Conservation (phyloP, 2,888 invertebrate genomes). For the Melieria omissa region DNA sequence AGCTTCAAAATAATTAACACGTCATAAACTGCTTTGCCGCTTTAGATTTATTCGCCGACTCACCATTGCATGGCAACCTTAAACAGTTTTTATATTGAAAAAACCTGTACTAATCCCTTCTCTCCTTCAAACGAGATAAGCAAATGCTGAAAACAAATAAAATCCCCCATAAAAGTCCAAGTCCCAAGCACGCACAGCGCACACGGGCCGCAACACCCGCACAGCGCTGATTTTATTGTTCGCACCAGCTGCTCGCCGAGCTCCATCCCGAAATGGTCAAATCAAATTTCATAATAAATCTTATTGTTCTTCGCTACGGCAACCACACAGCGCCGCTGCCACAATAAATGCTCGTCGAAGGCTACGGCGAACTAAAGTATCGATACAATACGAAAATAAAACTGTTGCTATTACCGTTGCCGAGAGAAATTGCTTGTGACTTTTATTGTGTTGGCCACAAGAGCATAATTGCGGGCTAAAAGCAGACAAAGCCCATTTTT, state of each 20-base stretch:
- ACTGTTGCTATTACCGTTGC: neutral
- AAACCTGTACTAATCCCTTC: no score
- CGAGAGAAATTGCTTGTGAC: conserved; percentile 12
- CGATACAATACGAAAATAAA: neutral
- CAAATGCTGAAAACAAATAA: neutral
- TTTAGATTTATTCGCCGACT: no score
- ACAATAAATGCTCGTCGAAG: conserved; percentile 16
- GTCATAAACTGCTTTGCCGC: no score
- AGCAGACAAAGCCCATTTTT: neutral
- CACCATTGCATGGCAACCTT: no score
- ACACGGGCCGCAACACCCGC: conserved; percentile 15
- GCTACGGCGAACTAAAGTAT: conserved; percentile 2
- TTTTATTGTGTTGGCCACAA: conserved; percentile 26
- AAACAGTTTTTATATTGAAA: no score
- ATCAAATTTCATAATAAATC: conserved; percentile 45
- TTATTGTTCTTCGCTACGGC: conserved; percentile 48
- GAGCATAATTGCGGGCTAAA: conserved; percentile 27
- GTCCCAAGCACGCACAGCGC: neutral
- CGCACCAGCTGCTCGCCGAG: neutral
- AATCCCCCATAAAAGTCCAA: no score
- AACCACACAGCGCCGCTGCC: conserved; percentile 9
- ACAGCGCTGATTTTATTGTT: neutral
- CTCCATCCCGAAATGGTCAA: conserved; percentile 30
- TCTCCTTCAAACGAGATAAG: no score
- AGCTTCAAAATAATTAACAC: no score